Evolutionary conservation across 2,797 vertebrate genomes (phyloP).

Genomic region (Syndactyla subalaris): DNA sequence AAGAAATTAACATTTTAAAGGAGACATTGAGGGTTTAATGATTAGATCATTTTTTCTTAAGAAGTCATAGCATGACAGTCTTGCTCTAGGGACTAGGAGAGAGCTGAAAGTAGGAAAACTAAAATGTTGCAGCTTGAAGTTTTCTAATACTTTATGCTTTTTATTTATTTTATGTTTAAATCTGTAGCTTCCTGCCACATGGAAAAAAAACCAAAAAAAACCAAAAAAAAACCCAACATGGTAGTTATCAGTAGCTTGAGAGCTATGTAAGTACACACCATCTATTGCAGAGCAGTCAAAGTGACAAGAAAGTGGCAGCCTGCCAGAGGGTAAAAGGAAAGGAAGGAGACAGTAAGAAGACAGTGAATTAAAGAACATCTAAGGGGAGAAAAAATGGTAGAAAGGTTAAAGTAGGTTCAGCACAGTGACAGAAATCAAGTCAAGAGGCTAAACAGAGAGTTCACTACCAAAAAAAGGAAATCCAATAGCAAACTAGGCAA

Average conservation of each 20-base stretch:
- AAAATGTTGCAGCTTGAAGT: not conserved
- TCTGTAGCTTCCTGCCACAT: not conserved
- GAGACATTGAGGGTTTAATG: not conserved
- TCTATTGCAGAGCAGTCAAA: not conserved
- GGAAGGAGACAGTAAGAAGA: not conserved
- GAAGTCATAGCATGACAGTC: not conserved
- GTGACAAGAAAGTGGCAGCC: not conserved
- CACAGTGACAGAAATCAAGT: not conserved
- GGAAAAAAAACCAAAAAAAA: not conserved
- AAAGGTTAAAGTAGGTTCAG: not conserved
- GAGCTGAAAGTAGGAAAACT: slow-evolving; percentile 10
- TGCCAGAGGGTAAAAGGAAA: not conserved
- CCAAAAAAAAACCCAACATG: no score
- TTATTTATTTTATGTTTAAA: slow-evolving; percentile 33
- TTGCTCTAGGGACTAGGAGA: not conserved
- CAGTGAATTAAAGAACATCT: not conserved
- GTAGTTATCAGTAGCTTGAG: not conserved
- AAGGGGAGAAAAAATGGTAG: not conserved
- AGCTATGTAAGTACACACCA: not conserved
- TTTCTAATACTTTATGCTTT: not conserved
- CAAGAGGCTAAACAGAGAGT: not conserved
- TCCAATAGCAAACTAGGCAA: not conserved
- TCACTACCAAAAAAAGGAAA: not conserved
- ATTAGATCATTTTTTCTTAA: slow-evolving; percentile 2
- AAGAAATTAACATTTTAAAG: not conserved